These are phyloP conservation scores for Rhamphomyia laevipes DNA, from an alignment of 2,888 invertebrate genomes.

Conservation along the genomic window DNA sequence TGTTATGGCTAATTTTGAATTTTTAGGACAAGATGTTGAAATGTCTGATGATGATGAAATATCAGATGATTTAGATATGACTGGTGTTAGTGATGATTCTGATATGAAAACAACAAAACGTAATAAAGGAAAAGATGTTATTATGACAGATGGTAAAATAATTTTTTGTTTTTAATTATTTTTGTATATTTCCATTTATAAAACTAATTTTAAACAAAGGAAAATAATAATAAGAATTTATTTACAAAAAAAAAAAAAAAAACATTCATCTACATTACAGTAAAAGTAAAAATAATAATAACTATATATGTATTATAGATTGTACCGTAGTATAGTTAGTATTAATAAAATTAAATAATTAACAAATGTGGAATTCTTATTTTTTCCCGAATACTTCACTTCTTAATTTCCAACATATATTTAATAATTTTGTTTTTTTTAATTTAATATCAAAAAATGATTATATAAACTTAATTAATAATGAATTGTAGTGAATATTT, in stretches of 20 bases:
- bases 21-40: slow-evolving; percentile 76
- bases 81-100: slow-evolving; percentile 43
- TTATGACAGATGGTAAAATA: slow-evolving; percentile 34
- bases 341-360: too few relatives aligned
- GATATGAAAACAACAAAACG: slow-evolving; percentile 45
- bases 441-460: too few relatives aligned
- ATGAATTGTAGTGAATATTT: too few relatives aligned
- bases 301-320: too few relatives aligned
- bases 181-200: background rate
- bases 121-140: slow-evolving; percentile 35
- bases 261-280: slow-evolving; percentile 5
- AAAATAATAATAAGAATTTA: slow-evolving; percentile 7
- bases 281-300: slow-evolving; percentile 1
- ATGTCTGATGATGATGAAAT: slow-evolving; percentile 82
- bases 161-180: background rate
- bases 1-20: slow-evolving; percentile 93
- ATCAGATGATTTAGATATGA: slow-evolving; percentile 56
- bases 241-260: slow-evolving; percentile 2
- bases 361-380: too few relatives aligned
- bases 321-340: too few relatives aligned
- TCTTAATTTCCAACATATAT: too few relatives aligned
- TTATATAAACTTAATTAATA: too few relatives aligned
- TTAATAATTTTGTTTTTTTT: too few relatives aligned
- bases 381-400: too few relatives aligned
- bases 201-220: slow-evolving; percentile 2